Evolutionary conservation across 2,797 vertebrate species (phyloP).

Genomic region (Myotis pilosus): DNA sequence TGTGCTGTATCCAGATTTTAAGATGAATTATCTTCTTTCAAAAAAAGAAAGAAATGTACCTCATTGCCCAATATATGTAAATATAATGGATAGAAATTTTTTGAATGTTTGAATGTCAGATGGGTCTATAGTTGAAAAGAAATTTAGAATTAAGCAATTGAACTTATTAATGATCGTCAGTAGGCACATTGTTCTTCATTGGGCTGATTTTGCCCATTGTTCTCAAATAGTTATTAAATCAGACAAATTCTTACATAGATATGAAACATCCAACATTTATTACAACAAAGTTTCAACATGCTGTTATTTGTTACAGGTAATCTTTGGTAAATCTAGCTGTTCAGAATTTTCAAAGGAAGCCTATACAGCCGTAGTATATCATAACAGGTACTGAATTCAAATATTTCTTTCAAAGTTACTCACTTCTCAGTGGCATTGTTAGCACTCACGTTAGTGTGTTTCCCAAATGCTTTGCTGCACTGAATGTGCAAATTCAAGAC

Average conservation of each 20-base stretch:
- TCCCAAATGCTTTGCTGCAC: constrained; percentile 69
- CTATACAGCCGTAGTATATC: constrained; percentile 97
- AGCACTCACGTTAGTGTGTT: constrained; percentile 69
- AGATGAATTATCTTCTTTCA: constrained; percentile 48
- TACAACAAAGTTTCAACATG: constrained; percentile 77
- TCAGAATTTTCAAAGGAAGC: constrained; percentile 97
- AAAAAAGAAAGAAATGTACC: constrained; percentile 42
- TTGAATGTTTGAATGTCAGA: constrained; percentile 58
- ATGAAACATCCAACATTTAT: constrained; percentile 74
- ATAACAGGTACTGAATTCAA: constrained; percentile 92
- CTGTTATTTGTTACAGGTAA: constrained; percentile 89
- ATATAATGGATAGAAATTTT: constrained; percentile 51
- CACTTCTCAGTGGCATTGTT: constrained; percentile 73
- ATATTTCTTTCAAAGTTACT: constrained; percentile 76
- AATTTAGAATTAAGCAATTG: constrained; percentile 44
- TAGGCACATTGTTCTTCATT: constrained; percentile 73
- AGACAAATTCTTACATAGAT: constrained; percentile 69
- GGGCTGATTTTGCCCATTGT: constrained; percentile 73
- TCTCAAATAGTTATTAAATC: constrained; percentile 63
- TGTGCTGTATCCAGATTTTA: constrained; percentile 1
- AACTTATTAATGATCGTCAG: constrained; percentile 37
- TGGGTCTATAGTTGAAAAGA: constrained; percentile 45
- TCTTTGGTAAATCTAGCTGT: constrained; percentile 99
- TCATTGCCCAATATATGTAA: constrained; percentile 26
- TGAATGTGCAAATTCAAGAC: constrained; percentile 58